A percentile compares a stretch with the other conserved stretches of the same genome.
Evolutionary conservation across 2,797 vertebrate genomes (phyloP).

Genomic region (Enteromius paludinosus): DNA sequence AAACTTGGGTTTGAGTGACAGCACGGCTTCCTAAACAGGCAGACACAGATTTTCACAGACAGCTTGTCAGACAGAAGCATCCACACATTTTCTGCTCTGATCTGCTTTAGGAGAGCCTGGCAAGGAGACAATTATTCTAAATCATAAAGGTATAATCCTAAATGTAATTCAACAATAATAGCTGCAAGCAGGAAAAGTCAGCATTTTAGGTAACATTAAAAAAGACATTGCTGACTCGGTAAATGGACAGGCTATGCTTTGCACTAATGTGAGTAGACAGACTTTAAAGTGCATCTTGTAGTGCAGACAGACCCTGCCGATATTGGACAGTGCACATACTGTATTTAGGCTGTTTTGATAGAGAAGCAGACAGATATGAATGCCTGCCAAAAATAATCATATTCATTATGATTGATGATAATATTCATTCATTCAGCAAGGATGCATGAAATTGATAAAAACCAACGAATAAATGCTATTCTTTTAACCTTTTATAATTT

Average conservation of each 20-base stretch:
- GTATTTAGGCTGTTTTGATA: neutral
- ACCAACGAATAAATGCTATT: neutral
- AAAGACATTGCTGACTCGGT: neutral
- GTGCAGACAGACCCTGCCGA: neutral
- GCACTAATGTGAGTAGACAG: neutral
- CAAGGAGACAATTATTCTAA: constrained; percentile 22
- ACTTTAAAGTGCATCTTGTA: neutral
- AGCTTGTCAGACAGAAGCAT: constrained; percentile 43
- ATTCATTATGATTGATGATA: too few species aligned
- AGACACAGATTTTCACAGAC: constrained; percentile 42
- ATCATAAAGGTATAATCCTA: constrained; percentile 13
- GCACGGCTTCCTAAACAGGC: constrained; percentile 21
- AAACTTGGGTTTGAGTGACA: constrained; percentile 49
- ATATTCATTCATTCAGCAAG: neutral
- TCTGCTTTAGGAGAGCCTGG: neutral
- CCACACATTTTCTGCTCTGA: constrained; percentile 6
- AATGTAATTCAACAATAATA: constrained; percentile 12
- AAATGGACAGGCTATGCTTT: neutral
- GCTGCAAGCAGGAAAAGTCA: neutral
- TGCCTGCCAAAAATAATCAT: neutral
- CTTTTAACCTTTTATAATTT: neutral
- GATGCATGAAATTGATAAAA: neutral
- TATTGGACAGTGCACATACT: neutral
- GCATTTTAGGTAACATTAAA: constrained; percentile 3
- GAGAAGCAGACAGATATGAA: neutral